Base-by-base conservation (phyloP, 2,888 invertebrate species). In the Acanthosepion esculentum region DNA sequence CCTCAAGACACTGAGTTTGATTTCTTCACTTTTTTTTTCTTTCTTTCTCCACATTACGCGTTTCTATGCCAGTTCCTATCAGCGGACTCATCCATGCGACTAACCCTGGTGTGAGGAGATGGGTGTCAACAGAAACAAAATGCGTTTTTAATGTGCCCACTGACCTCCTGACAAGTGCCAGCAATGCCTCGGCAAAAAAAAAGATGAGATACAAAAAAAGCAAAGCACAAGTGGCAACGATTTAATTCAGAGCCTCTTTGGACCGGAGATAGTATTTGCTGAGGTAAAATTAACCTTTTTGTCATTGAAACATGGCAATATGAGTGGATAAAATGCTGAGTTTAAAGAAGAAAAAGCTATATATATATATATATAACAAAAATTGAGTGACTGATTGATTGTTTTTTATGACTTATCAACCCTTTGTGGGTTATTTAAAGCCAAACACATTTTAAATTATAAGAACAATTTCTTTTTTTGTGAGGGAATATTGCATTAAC, bases 141-240 rank as follows among this genome's bases (percentile, higher is more conserved):
- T 78, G 78, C 78, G 78, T 78, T 78, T 78, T 78, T 78, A 78
- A 78, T 78, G 78, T 78, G 78, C 78, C 78, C 78, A 78, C 78
- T 78, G 78, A 78, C 78, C 78, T 33, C 78, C 78, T 78, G 78
- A 78, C 78, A 78, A 78, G 78, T 78, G 78, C 78, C n/a, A 15
- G 78, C 78, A 33, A 78, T 78, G n/a, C n/a, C 78, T n/a, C 5
- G 78, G 78, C 78, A 18, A n/a, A 78, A 78, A 78, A 78, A n/a
- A 78, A 78, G 33, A 33, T 4, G 78, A 15, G 78, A 78, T 78
- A 78, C 78, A 78, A n/a, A 33, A 78, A 33, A 33, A 12, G 33
- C n/a, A 78, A 78, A 15, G n/a, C n/a, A 78, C 15, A 23, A 78
- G 33, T 10, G 78, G 78, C 78, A 78, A 78, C 78, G n/a, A 78